Evolutionary conservation across 2,797 vertebrate species (phyloP), one percentile per base, ranked within the genome.

Genomic region (Phoeniculus purpureus): DNA sequence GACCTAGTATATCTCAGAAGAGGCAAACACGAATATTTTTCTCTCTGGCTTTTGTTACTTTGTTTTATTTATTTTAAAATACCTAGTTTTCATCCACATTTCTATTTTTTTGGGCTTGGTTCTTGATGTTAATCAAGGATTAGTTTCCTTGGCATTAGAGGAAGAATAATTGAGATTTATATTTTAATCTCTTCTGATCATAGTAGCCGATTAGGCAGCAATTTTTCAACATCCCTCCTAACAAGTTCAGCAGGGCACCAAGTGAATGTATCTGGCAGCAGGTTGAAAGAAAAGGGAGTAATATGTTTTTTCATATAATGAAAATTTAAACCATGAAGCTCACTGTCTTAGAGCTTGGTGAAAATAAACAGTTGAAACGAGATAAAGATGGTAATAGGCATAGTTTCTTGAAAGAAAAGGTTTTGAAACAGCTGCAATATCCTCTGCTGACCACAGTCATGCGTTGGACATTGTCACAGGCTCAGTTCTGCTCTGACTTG

Each of bases 181-280:
- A 62, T 32, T 90, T 94, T 93, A 81, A 40, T 79, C 48, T 74
- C 12, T 80, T 62, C 56, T 89, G 62, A 84, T 68, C 60, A 62
- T 40, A 61, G 79, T 11, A 54, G 19, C 75, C 65, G 55, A 83
- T 65, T 81, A 81, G 2, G 1, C 21, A 90, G 26, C 48, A 54
- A 70, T 70, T 70, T 87, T 78, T 72, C 43, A 73, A 2, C 32
- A 26, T 68, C 68, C 81, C 61, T 72, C 1, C 1, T 52, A 83
- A 29, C 29, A 64, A 26, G 27, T 80, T 68, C 37, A 87, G 7
- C 70, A 65, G 12, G 22, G n/a, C 59, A 81, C 16, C 10, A 55
- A 47, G 7, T 20, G 15, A 82, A 91, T 23, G 3, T 26, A 61
- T 37, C 75, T 74, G 31, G 19, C 13, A 85, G 54, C 9, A 87